A percentile compares a stretch with the other conserved stretches of the same genome.
These are phyloP conservation scores for Callopanchax toddi DNA, from an alignment of 2,113 vertebrate species.

Conservation along the genomic window DNA sequence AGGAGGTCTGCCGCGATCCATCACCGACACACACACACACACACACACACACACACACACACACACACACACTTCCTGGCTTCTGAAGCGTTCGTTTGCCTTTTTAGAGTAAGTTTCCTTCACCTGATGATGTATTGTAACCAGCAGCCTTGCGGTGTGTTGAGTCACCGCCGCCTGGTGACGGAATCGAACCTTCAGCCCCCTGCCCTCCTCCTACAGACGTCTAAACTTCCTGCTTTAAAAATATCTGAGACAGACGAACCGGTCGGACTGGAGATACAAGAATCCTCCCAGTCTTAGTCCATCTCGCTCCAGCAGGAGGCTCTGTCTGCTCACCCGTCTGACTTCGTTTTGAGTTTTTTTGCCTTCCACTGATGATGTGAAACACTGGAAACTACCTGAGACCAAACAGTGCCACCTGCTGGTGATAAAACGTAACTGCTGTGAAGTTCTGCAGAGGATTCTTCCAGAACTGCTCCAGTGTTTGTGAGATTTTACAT, in stretches of 20 bases:
- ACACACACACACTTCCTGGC: neutral
- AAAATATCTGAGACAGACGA: neutral
- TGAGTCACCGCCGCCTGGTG: neutral
- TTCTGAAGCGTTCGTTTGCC: constrained; percentile 14
- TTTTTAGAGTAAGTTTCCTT: neutral
- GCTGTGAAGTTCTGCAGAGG: too few relatives aligned
- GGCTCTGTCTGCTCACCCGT: too few relatives aligned
- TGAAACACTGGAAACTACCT: too few relatives aligned
- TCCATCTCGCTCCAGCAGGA: too few relatives aligned
- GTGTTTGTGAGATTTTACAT: too few relatives aligned
- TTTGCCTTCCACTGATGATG: too few relatives aligned
- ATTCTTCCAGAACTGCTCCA: too few relatives aligned
- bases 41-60: neutral
- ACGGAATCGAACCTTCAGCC: neutral
- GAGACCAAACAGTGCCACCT: too few relatives aligned
- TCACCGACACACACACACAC: constrained; percentile 1
- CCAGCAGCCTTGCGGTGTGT: too few relatives aligned
- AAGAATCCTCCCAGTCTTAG: too few relatives aligned
- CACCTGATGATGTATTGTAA: neutral
- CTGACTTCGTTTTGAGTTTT: too few relatives aligned
- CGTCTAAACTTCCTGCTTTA: constrained; percentile 1
- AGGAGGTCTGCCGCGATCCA: neutral
- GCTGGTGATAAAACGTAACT: too few relatives aligned
- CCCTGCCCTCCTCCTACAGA: constrained; percentile 17
- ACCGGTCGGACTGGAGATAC: neutral